These are phyloP conservation scores for Andrena haemorrhoa DNA, from an alignment of 2,888 invertebrate genomes.

Conservation along the genomic window DNA sequence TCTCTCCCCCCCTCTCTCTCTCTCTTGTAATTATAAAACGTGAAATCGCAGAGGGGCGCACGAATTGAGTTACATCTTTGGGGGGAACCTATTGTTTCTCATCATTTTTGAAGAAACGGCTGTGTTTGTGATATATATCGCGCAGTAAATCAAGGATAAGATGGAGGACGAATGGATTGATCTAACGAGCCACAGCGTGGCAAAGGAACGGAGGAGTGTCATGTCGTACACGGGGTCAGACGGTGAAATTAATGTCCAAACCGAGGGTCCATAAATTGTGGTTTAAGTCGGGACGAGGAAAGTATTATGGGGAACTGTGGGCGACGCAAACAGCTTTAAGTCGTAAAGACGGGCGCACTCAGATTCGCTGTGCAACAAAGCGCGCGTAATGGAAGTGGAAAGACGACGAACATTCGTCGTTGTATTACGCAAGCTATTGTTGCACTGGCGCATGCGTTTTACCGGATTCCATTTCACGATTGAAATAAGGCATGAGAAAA, in stretches of 20 bases:
- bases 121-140: neutral
- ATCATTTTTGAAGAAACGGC: neutral
- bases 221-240: conserved; percentile 45
- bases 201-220: conserved; percentile 45
- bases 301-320: conserved; percentile 53
- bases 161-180: conserved; percentile 14
- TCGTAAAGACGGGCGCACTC: conserved; percentile 46
- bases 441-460: conserved; percentile 23
- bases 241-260: conserved; percentile 64
- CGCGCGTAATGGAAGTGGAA: conserved; percentile 20
- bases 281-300: conserved; percentile 57
- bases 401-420: conserved; percentile 9
- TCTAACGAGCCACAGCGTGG: conserved; percentile 31
- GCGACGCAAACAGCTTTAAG: conserved; percentile 50
- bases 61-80: neutral
- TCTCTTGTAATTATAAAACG: neutral
- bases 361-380: conserved; percentile 26
- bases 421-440: conserved; percentile 31
- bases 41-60: neutral
- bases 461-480: neutral
- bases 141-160: neutral
- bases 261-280: conserved; percentile 65
- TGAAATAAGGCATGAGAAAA: neutral
- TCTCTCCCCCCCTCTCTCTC: too few species aligned
- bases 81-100: neutral